Evolutionary conservation across 2,797 vertebrate genomes (phyloP).

Genomic region (Lagocephalus sceleratus): DNA sequence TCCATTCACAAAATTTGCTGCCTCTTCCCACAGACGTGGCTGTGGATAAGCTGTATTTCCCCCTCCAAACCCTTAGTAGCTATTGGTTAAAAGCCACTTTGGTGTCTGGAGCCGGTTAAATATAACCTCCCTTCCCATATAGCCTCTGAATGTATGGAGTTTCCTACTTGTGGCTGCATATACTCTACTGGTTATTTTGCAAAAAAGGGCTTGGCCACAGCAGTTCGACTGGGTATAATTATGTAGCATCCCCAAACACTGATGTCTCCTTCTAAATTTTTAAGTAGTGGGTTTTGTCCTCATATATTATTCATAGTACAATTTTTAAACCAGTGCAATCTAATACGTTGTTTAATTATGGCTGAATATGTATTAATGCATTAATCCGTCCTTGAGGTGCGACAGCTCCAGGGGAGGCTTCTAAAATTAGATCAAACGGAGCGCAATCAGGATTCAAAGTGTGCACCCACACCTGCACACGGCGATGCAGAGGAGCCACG

Average conservation of each 20-base stretch:
- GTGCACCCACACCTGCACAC: slow-evolving; percentile 58
- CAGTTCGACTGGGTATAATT: not conserved
- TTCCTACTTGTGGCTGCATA: no score
- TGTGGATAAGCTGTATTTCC: no score
- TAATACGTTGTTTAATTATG: slow-evolving; percentile 8
- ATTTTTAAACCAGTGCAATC: not conserved
- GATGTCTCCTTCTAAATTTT: not conserved
- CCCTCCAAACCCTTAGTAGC: no score
- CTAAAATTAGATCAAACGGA: slow-evolving; percentile 59
- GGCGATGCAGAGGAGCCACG: slow-evolving; percentile 64
- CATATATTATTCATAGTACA: slow-evolving; percentile 1
- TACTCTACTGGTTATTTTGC: no score
- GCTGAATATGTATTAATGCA: slow-evolving; percentile 13
- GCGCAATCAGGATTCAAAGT: slow-evolving; percentile 43
- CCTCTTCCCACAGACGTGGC: no score
- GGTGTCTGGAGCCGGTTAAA: no score
- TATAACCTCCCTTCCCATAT: no score
- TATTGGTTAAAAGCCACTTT: no score
- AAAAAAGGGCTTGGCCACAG: not conserved
- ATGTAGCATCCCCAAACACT: not conserved
- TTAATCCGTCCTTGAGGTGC: slow-evolving; percentile 17
- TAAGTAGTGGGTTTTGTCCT: not conserved
- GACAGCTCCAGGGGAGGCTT: slow-evolving; percentile 23
- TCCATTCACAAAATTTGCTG: no score
- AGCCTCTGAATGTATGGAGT: no score